phyloP scores from a whole-genome alignment of 2,797 vertebrate species.

The Agapornis canus region DNA sequence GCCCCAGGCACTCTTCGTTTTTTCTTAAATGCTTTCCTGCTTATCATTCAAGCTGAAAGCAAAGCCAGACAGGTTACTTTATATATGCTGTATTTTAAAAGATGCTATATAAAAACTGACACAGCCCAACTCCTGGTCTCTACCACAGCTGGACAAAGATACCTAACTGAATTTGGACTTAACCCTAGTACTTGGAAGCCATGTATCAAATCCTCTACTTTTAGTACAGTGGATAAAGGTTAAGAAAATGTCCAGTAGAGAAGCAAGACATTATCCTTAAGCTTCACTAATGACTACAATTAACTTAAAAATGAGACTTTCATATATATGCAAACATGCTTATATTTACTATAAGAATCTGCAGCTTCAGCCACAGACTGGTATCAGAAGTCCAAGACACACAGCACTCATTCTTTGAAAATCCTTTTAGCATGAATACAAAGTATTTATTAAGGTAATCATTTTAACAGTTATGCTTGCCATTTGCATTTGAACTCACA shows the following conservation, averaged over 20 bases:
- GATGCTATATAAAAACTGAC: not conserved
- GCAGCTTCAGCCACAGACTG: not conserved
- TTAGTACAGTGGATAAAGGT: rapidly evolving
- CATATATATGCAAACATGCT: not conserved
- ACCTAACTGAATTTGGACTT: not conserved
- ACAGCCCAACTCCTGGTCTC: not conserved
- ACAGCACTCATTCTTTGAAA: not conserved
- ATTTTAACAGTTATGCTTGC: not conserved
- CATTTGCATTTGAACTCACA: not conserved
- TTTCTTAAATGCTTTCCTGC: not conserved
- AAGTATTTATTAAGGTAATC: not conserved
- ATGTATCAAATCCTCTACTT: not conserved
- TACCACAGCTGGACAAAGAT: not conserved
- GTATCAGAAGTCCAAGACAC: not conserved
- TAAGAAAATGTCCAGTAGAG: rapidly evolving
- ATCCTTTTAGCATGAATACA: not conserved
- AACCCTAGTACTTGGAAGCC: not conserved
- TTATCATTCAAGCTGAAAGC: not conserved
- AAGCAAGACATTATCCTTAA: not conserved
- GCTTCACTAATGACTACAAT: not conserved
- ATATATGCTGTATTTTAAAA: not conserved
- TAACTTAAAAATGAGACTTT: not conserved
- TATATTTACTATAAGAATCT: rapidly evolving
- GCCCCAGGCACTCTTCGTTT: not conserved
- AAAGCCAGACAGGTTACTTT: not conserved